These are phyloP conservation scores for Sebastes steindachneri DNA, from an alignment of 2,797 vertebrate genomes.

Conservation along the genomic window DNA sequence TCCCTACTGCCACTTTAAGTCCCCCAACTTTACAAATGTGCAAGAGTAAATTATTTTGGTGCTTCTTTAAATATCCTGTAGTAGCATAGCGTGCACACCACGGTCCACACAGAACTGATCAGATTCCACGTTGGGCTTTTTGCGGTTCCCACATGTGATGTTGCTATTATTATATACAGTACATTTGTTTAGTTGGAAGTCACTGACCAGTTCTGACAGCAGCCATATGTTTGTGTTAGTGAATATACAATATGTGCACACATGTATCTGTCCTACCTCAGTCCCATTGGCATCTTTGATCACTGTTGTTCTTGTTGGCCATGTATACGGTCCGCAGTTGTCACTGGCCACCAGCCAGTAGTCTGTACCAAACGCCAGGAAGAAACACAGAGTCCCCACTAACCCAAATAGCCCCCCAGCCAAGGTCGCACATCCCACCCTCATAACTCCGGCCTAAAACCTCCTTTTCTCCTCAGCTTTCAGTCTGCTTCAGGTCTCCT, in stretches of 20 bases:
- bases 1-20: background rate
- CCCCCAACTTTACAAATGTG: background rate
- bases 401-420: constrained; percentile 84
- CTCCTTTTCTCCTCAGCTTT: background rate
- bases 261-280: constrained; percentile 60
- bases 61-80: constrained; percentile 36
- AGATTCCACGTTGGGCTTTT: constrained; percentile 20
- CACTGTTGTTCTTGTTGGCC: constrained; percentile 15
- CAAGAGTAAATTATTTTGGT: background rate
- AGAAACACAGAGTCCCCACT: constrained; percentile 85
- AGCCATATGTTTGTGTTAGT: background rate
- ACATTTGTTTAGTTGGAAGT: background rate
- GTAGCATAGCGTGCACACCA: background rate
- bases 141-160: constrained; percentile 5
- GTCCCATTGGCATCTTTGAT: constrained; percentile 61
- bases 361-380: constrained; percentile 88
- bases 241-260: background rate
- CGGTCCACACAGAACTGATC: constrained; percentile 24
- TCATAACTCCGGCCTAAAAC: constrained; percentile 80
- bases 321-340: constrained; percentile 74
- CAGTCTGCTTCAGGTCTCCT: constrained; percentile 1
- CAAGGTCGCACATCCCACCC: constrained; percentile 83
- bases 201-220: background rate
- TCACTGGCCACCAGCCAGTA: constrained; percentile 91
- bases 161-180: background rate